Evolutionary conservation across 2,888 invertebrate species (phyloP), one percentile per base, ranked within the genome.

Genomic region (Hemithea aestivaria): DNA sequence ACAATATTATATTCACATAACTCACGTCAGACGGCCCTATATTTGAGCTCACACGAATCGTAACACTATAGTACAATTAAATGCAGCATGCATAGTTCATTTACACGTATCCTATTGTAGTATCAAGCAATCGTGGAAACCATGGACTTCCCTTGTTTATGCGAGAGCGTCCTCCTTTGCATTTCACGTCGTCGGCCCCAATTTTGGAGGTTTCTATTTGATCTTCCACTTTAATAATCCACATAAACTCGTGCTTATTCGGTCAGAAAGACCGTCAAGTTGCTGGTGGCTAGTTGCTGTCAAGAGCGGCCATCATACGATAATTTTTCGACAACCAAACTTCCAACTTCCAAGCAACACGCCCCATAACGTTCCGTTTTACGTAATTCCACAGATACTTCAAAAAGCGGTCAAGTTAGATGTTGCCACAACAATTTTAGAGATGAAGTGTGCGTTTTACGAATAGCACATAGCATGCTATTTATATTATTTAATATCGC

Each of bases 111-210:
- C 45, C 46, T 11, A 27, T 37, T 30, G 53, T 49, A 60, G 50
- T 54, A 63, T 58, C 9, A 7, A 29, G 53, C 56, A 65, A 73
- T 60, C 61, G 60, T 62, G 39, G 62, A 84, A 83, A 83, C 77
- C 70, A 87, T 62, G 39, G 62, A 84, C 84, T 83, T 76, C 69
- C 87, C 85, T 87, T 87, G 87, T 54, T 74, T 78, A 62, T 80
- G 78, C 66, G 82, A 77, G 77, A 75, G 73, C 73, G 78, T 75
- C 68, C 80, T 84, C 73, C 85, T 87, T 83, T 85, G 85, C 83
- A 87, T 87, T 76, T 84, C 85, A 84, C 83, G 79, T 70, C 52
- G 67, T 61, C 66, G 58, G 60, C 60, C 77, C 72, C 74, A 69
- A 65, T 72, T 53, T 53, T 66, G 53, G 51, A 60, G 59, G 48